Percentiles rank a stretch among this genome's conserved stretches.
These are phyloP conservation scores for Stenotaenia linearis DNA, from an alignment of 2,888 invertebrate genomes.

Conservation along the genomic window DNA sequence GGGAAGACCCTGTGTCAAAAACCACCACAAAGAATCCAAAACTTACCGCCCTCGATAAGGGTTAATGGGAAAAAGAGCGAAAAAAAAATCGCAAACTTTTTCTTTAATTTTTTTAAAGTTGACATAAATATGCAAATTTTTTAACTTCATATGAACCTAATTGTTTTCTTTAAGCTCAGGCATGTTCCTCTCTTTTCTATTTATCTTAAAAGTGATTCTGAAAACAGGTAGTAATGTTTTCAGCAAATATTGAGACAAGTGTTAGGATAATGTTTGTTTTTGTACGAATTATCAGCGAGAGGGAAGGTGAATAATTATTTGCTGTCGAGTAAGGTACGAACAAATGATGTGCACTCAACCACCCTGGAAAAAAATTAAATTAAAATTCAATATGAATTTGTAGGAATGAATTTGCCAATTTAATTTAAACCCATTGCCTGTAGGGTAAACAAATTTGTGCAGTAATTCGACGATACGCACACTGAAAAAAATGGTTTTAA, in stretches of 20 bases:
- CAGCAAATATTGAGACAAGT: neutral
- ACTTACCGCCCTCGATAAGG: neutral
- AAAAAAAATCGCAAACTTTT: neutral
- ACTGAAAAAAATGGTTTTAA: too few relatives aligned
- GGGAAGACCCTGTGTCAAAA: conserved; percentile 7
- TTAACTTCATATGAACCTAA: neutral
- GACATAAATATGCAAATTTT: neutral
- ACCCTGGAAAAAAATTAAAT: neutral
- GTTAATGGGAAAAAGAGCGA: conserved; percentile 15
- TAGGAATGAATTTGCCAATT: neutral
- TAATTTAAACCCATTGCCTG: neutral
- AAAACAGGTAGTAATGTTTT: conserved; percentile 1
- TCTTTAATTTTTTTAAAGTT: neutral
- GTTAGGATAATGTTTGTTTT: neutral
- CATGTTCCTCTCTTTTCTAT: too few relatives aligned
- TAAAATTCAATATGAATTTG: neutral
- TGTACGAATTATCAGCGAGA: neutral
- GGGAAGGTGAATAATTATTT: neutral
- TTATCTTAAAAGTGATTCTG: neutral
- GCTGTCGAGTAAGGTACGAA: neutral
- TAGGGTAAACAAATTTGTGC: neutral
- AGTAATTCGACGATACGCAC: neutral
- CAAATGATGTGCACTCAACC: neutral
- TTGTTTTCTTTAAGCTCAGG: neutral
- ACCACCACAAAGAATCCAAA: conserved; percentile 6